Evolutionary conservation across 2,113 vertebrate genomes (phyloP).

Genomic region (Nymphicus hollandicus): DNA sequence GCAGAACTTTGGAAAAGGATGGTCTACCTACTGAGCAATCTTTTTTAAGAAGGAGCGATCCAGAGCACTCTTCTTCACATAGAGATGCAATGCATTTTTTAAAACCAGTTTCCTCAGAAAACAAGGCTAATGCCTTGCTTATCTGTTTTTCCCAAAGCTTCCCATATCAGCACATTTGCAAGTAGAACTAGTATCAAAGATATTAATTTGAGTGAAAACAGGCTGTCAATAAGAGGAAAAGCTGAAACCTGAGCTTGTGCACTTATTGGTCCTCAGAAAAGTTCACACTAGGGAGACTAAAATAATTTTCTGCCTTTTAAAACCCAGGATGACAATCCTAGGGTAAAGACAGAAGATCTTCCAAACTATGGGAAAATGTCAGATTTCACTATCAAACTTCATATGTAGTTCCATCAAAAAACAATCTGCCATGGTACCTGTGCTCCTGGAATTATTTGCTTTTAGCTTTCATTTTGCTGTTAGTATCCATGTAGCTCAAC

Average conservation of each 20-base stretch:
- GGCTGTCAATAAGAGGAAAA: neutral
- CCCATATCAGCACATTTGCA: neutral
- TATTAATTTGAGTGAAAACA: neutral
- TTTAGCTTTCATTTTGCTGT: neutral
- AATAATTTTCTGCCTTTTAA: neutral
- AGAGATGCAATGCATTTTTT: neutral
- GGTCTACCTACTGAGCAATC: neutral
- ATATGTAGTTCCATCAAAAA: neutral
- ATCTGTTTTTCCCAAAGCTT: slow-evolving; percentile 24
- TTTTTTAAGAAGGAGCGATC: neutral
- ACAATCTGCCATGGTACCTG: accelerated
- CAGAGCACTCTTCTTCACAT: neutral
- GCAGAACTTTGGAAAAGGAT: neutral
- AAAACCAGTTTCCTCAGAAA: neutral
- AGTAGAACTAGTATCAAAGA: slow-evolving; percentile 16
- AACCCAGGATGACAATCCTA: neutral
- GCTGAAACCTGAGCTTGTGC: neutral
- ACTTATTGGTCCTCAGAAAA: neutral
- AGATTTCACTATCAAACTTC: neutral
- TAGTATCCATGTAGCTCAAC: neutral
- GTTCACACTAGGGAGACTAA: neutral
- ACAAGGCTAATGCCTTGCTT: neutral
- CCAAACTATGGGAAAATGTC: neutral
- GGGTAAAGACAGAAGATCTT: neutral
- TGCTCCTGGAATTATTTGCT: neutral